Evolutionary conservation across 2,113 vertebrate genomes (phyloP), one percentile per base, ranked within the genome.

Genomic region (Panurus biarmicus): DNA sequence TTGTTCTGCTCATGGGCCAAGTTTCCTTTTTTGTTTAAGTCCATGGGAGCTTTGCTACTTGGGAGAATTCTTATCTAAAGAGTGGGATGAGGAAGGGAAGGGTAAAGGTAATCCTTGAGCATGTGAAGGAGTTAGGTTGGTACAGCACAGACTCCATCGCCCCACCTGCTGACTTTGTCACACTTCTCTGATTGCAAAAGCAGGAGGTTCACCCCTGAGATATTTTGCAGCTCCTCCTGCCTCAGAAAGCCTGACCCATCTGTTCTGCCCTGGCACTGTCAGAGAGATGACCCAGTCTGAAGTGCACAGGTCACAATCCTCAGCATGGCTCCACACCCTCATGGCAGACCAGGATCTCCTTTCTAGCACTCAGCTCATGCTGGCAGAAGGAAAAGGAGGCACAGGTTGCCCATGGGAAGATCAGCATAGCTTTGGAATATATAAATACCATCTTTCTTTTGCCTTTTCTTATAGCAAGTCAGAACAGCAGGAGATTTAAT

Each of bases 101-200:
- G 6, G 21, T 38, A 56, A 50, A 54, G 9, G 6, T 21, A 11
- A 29, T 33, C 9, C 35, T 24, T 69, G 35, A 64, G 40, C 54
- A 33, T 9, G 8, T 47, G 35, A 33, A 62, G 72, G 53, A 76
- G 14, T 33, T 57, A 16, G 12, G 9, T 5, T 48, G 36, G 14
- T 26, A 33, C 1, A 44, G 15, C 23, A 3, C 4, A 6, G 11
- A 17, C 4, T 50, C 18, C 35, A 1, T 12, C 53, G 42, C 29
- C 33, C 20, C 3, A 0, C 6, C 29, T 18, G 40, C 24, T 87
- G 58, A 28, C 31, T 60, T 79, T 65, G 25, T 11, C 12, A 5
- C 4, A 2, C 1, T 29, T 19, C 79, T 31, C n/a, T 4, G 31
- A 10, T 36, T 70, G 72, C 51, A 65, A 8, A 53, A 16, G 29